These are phyloP conservation scores for Sula dactylatra DNA, from an alignment of 2,113 vertebrate species.

Conservation along the genomic window DNA sequence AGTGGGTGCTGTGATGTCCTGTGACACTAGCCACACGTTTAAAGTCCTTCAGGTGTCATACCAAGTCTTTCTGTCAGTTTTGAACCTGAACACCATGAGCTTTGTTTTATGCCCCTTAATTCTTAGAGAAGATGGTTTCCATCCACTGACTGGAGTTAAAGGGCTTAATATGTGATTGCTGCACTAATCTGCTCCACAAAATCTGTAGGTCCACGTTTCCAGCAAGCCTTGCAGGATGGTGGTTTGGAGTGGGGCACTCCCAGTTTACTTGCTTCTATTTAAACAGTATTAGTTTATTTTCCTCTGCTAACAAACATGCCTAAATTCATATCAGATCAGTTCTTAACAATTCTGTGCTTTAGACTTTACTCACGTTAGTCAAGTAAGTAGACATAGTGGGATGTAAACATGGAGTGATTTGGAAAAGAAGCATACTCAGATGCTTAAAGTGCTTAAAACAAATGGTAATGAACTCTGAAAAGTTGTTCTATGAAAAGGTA, in stretches of 20 bases:
- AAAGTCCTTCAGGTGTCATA: not conserved
- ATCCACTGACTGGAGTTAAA: not conserved
- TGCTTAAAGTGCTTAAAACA: not conserved
- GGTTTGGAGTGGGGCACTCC: not conserved
- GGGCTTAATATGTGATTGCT: too few species aligned
- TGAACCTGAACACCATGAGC: not conserved
- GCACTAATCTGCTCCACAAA: not conserved
- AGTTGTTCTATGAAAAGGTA: not conserved
- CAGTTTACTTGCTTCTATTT: not conserved
- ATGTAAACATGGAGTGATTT: not conserved
- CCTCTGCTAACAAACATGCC: not conserved
- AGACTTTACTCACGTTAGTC: not conserved
- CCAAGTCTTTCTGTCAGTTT: not conserved
- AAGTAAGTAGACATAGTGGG: not conserved
- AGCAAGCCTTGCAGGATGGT: not conserved
- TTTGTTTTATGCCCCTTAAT: not conserved
- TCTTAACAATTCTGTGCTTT: not conserved
- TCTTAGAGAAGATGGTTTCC: not conserved
- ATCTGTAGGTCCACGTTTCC: not conserved
- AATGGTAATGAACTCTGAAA: not conserved
- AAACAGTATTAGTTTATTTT: not conserved
- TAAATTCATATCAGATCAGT: not conserved
- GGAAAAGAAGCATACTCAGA: not conserved
- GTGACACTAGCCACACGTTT: accelerated
- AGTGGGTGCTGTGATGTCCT: not conserved